phyloP scores from a whole-genome alignment of 1,140 invertebrate species.

The Lordiphosa collinella region DNA sequence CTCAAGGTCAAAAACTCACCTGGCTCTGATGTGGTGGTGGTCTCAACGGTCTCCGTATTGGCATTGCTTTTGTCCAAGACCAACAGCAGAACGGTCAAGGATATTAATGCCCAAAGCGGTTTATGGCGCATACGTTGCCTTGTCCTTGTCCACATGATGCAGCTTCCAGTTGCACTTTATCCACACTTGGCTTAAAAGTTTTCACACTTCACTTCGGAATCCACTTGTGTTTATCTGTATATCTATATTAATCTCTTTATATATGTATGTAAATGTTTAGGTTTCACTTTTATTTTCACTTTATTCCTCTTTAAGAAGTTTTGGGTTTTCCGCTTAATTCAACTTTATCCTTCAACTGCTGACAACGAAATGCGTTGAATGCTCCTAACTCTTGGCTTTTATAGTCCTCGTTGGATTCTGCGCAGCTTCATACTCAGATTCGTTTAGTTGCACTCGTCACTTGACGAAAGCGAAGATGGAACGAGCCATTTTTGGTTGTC shows the following conservation, averaged over 20 bases:
- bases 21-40: constrained; percentile 70
- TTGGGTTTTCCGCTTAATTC: neutral
- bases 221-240: no score
- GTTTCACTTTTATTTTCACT: constrained; percentile 68
- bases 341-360: constrained; percentile 37
- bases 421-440: constrained; percentile 29
- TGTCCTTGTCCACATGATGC: constrained; percentile 43
- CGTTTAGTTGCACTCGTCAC: constrained; percentile 20
- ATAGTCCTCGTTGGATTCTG: constrained; percentile 54
- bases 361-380: constrained; percentile 50
- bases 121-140: constrained; percentile 70
- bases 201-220: no score
- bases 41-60: constrained; percentile 59
- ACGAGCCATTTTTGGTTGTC: constrained; percentile 14
- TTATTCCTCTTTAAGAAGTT: neutral
- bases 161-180: constrained; percentile 6
- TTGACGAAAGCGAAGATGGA: constrained; percentile 8
- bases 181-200: no score
- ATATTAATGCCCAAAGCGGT: constrained; percentile 67
- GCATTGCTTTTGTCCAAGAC: constrained; percentile 68
- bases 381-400: constrained; percentile 36
- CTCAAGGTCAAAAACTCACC: constrained; percentile 42
- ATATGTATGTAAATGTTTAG: constrained; percentile 30
- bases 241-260: no score
- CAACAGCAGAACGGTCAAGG: constrained; percentile 65